Conservation (phyloP, 2,113 vertebrate species). For the Salvelinus namaycush region DNA sequence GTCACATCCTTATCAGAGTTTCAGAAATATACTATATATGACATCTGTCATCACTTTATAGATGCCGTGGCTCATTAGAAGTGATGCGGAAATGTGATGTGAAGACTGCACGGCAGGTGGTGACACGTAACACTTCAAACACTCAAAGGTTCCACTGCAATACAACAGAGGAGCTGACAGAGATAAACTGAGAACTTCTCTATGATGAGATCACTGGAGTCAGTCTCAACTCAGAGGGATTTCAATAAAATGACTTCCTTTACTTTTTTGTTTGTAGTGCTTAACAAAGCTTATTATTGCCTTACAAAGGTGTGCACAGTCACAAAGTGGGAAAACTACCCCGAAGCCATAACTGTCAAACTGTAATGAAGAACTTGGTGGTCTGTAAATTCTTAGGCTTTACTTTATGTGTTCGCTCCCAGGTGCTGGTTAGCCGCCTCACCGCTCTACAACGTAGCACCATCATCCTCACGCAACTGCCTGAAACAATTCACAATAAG, state of each 20-base stretch:
- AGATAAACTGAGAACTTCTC: conserved; percentile 33
- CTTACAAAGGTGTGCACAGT: neutral
- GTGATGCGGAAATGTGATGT: conserved; percentile 1
- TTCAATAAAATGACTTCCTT: no score
- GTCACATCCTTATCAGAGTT: neutral
- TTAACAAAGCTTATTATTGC: neutral
- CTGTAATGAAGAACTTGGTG: no score
- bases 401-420: no score
- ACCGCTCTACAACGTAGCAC: no score
- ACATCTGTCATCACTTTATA: neutral
- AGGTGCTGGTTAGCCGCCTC: no score
- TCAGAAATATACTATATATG: neutral
- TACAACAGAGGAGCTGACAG: conserved; percentile 31
- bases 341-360: no score
- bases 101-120: neutral
- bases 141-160: conserved; percentile 23
- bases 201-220: neutral
- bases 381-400: no score
- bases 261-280: neutral
- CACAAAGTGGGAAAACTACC: no score
- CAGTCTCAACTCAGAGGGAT: neutral
- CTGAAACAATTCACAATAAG: no score
- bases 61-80: conserved; percentile 4
- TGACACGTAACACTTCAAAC: neutral
- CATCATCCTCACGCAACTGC: no score